Percentiles rank a stretch among this genome's conserved stretches.
phyloP scores from a whole-genome alignment of 2,113 vertebrate genomes.

The Platysteira castanea region DNA sequence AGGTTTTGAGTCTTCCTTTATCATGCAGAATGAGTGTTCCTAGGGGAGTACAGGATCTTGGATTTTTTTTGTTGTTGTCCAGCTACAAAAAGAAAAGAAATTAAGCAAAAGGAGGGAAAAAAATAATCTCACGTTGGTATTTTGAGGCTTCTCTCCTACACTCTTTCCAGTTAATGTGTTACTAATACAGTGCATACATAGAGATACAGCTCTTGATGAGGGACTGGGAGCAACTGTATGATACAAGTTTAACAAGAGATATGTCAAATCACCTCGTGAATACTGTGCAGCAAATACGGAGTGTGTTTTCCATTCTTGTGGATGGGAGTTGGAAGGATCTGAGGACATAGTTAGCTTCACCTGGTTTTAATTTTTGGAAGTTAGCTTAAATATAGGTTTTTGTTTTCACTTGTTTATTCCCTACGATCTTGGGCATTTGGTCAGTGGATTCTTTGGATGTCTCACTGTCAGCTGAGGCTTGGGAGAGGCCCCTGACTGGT shows the following conservation, averaged over 20 bases:
- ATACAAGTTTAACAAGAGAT: neutral
- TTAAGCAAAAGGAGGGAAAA: neutral
- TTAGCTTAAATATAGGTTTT: neutral
- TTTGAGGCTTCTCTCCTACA: neutral
- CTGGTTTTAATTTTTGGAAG: neutral
- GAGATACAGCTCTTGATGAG: neutral
- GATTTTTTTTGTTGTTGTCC: neutral
- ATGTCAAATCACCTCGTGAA: neutral
- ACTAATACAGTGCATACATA: neutral
- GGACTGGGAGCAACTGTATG: neutral
- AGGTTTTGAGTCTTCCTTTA: constrained; percentile 27
- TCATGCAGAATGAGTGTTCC: neutral
- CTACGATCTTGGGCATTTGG: neutral
- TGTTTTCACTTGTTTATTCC: neutral
- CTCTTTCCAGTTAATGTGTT: neutral
- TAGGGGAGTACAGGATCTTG: neutral
- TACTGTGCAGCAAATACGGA: neutral
- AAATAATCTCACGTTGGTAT: neutral
- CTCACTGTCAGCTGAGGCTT: neutral
- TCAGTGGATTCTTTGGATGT: neutral
- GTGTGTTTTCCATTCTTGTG: neutral
- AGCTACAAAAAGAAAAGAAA: neutral
- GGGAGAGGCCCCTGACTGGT: neutral
- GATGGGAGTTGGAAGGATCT: neutral
- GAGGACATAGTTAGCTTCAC: neutral